Conservation (phyloP, 2,888 invertebrate genomes). For the Eristalis intricaria region DNA sequence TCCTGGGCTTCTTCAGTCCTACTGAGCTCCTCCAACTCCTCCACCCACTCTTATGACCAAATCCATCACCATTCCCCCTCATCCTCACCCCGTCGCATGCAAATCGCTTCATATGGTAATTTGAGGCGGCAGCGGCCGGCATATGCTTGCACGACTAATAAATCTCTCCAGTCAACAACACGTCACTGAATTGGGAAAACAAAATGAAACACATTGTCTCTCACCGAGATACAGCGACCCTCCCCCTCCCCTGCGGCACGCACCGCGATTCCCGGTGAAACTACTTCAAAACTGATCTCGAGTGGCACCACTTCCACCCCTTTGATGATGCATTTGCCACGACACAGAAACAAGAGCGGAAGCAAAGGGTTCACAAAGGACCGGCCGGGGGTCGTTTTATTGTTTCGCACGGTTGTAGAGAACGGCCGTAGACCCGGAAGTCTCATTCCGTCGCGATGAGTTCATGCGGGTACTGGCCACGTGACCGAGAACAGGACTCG, state of each 20-base stretch:
- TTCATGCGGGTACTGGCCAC: constrained; percentile 74
- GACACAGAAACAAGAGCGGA: background rate
- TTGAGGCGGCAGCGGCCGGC: background rate
- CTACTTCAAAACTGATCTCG: constrained; percentile 64
- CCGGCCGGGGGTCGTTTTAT: constrained; percentile 31
- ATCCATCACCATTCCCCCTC: background rate
- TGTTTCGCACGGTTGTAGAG: constrained; percentile 73
- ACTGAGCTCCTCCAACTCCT: no score
- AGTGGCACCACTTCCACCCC: constrained; percentile 54
- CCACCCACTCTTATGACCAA: background rate
- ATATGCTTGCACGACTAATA: constrained; percentile 38
- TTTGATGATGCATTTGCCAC: constrained; percentile 39
- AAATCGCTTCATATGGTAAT: background rate
- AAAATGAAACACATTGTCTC: constrained; percentile 24
- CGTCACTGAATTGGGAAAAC: constrained; percentile 20
- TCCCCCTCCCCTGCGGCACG: background rate
- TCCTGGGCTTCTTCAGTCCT: no score
- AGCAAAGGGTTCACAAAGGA: constrained; percentile 46
- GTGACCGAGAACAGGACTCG: constrained; percentile 69
- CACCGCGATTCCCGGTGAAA: constrained; percentile 30
- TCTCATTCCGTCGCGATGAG: constrained; percentile 73
- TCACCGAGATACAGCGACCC: background rate
- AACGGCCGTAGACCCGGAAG: constrained; percentile 69
- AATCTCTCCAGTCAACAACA: constrained; percentile 40
- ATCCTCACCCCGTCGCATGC: background rate